phyloP scores from a whole-genome alignment of 1,140 invertebrate species.

The Microvelia longipes region DNA sequence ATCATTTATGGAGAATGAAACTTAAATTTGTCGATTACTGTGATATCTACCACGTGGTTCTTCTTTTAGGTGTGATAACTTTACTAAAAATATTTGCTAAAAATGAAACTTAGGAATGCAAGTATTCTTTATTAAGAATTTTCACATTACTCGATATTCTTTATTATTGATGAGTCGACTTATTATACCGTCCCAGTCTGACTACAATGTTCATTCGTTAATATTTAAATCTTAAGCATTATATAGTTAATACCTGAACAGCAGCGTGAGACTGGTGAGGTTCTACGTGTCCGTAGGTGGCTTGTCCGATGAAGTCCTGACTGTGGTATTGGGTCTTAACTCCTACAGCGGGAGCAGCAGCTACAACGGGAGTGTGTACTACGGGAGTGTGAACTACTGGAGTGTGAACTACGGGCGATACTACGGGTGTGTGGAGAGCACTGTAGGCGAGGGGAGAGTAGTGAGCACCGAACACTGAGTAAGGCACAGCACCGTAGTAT shows the following conservation, averaged over 20 bases:
- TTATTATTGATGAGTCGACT: no score
- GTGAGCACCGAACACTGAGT: constrained; percentile 2
- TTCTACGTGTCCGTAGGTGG: constrained; percentile 38
- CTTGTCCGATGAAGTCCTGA: constrained; percentile 38
- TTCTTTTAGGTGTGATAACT: no score
- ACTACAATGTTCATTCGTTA: no score
- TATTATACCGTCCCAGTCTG: no score
- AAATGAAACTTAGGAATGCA: no score
- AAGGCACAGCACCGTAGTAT: constrained; percentile 13
- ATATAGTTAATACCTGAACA: constrained; percentile 26
- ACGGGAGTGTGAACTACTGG: constrained; percentile 9
- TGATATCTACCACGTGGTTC: no score
- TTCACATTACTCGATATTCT: no score
- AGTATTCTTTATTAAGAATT: no score
- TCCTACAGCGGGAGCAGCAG: constrained; percentile 20
- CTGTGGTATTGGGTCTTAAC: constrained; percentile 39
- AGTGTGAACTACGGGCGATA: constrained; percentile 11
- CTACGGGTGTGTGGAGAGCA: constrained; percentile 8
- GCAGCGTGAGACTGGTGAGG: constrained; percentile 36
- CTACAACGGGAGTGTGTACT: neutral
- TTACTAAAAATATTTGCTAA: no score
- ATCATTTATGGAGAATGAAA: no score
- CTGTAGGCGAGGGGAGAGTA: constrained; percentile 8
- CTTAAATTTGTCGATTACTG: no score
- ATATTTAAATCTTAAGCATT: no score